Base-by-base conservation (phyloP, 2,797 vertebrate genomes). In the Danionella dracula region DNA sequence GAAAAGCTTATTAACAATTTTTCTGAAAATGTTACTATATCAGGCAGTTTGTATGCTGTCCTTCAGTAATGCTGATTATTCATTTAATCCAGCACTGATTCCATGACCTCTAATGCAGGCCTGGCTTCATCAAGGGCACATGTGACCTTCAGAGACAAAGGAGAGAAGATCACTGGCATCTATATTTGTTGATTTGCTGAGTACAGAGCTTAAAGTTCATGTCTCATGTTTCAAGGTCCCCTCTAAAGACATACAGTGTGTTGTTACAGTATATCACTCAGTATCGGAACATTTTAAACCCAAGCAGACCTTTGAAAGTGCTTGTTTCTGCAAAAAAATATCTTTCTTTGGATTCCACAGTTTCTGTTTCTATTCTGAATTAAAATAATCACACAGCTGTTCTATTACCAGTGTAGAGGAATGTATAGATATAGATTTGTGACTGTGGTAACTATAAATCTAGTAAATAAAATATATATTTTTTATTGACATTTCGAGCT, bases 11-110 rank as follows among this genome's bases (percentile, higher is more conserved):
- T 27, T 3, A 27, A 27, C 3, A 3, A 6, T 27, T 3, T 27
- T 27, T 27, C 23, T 3, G 23, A 6, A 3, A 8, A 13, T 5
- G 23, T 12, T 55, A n/a, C 46, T 29, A 38, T 9, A 23, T 66
- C 37, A 23, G 40, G 32, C 41, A 41, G 29, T 19, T 5, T 42
- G 53, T 35, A 34, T 40, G 48, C 38, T 23, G 31, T 71, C 65
- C 61, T 41, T 64, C 61, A 34, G 55, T 44, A 49, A 31, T 41
- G 62, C 65, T 58, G 66, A 57, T 56, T 48, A 35, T 62, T 66
- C 48, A 17, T 66, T 53, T 54, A 37, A 59, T 73, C 57, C 21
- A 13, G 37, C 48, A 21, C 53, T 68, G 74, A 72, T 57, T 67
- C 51, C 45, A 23, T 68, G 59, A 74, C 68, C 69, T 69, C 16